A percentile compares a stretch with the other conserved stretches of the same genome.
Conservation (phyloP, 2,797 vertebrate species). For the Pipistrellus pipistrellus region DNA sequence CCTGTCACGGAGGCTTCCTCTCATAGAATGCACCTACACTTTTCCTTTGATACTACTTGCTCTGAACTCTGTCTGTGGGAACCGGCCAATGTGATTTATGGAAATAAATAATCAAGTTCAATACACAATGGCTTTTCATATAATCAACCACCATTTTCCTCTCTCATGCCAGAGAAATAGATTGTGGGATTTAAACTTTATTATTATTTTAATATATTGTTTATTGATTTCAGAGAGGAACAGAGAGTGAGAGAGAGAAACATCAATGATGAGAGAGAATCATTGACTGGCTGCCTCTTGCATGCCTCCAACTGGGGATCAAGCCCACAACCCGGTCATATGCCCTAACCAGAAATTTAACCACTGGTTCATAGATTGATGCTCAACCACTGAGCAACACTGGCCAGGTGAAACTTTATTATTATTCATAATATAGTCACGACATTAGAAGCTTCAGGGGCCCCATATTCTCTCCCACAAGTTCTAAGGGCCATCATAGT, state of each 20-base stretch:
- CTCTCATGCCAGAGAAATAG: neutral
- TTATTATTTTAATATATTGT: too few relatives aligned
- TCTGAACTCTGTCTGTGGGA: neutral
- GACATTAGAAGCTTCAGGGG: neutral
- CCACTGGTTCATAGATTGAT: too few relatives aligned
- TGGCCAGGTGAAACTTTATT: neutral
- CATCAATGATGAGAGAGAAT: too few relatives aligned
- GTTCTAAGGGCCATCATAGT: neutral
- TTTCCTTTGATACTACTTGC: slow-evolving; percentile 11
- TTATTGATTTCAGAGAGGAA: too few relatives aligned
- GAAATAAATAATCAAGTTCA: neutral
- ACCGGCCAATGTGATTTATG: neutral
- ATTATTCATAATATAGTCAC: neutral
- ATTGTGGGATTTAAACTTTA: neutral
- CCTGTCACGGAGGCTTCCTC: neutral
- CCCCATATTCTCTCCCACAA: neutral
- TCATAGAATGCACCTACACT: neutral
- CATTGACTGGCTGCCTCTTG: too few relatives aligned
- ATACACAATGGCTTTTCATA: neutral
- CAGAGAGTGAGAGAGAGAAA: too few relatives aligned
- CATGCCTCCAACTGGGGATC: too few relatives aligned
- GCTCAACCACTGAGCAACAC: too few relatives aligned
- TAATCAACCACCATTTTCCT: slow-evolving; percentile 32
- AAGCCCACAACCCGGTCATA: too few relatives aligned
- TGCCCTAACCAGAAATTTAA: too few relatives aligned